phyloP scores from a whole-genome alignment of 2,797 vertebrate species.

The Dryobates pubescens region DNA sequence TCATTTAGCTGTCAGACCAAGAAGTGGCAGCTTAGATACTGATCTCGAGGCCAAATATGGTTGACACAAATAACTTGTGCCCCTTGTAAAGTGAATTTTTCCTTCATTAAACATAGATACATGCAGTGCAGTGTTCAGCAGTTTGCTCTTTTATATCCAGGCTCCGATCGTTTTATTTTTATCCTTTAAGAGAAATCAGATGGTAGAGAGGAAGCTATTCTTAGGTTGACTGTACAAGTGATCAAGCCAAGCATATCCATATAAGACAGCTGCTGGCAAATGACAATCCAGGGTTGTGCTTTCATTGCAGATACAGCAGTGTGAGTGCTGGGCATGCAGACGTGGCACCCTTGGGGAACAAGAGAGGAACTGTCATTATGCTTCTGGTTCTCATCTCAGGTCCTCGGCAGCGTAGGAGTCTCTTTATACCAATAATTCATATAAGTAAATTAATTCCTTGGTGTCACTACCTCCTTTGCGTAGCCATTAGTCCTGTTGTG shows the following conservation, averaged over 20 bases:
- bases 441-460: not conserved
- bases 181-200: slow-evolving; percentile 73
- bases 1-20: slow-evolving; percentile 56
- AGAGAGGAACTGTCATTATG: not conserved
- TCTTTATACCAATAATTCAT: slow-evolving; percentile 7
- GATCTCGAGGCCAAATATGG: slow-evolving; percentile 42
- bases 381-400: not conserved
- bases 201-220: slow-evolving; percentile 68
- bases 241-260: slow-evolving; percentile 66
- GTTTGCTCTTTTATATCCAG: slow-evolving; percentile 58
- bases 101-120: slow-evolving; percentile 68
- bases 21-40: slow-evolving; percentile 34
- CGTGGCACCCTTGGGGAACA: not conserved
- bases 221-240: slow-evolving; percentile 61
- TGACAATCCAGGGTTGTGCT: slow-evolving; percentile 29
- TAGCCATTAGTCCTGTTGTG: not conserved
- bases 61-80: slow-evolving; percentile 55
- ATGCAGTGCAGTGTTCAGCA: slow-evolving; percentile 49
- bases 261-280: slow-evolving; percentile 61
- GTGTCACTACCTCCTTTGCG: not conserved
- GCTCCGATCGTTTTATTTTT: slow-evolving; percentile 70
- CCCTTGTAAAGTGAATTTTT: slow-evolving; percentile 54
- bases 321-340: not conserved
- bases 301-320: slow-evolving; percentile 32
- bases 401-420: not conserved